Conservation (phyloP, 2,113 vertebrate genomes). For the Apus apus region DNA sequence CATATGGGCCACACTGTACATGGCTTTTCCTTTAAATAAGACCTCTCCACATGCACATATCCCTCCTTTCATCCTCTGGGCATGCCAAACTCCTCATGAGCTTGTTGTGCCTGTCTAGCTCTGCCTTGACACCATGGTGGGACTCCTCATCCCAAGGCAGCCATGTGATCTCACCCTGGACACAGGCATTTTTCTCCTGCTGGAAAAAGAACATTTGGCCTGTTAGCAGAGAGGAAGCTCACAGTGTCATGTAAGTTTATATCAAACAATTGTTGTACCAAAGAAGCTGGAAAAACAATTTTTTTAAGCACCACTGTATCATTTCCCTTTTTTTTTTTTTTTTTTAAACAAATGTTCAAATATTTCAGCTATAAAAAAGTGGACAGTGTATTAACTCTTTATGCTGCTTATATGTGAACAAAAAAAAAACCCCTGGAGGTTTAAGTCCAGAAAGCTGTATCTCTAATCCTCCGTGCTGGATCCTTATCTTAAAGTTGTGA, state of each 20-base stretch:
- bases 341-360: slow-evolving; percentile 20
- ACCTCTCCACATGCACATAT: too few relatives aligned
- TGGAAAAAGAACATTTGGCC: slow-evolving; percentile 60
- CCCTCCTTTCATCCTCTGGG: background rate
- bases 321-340: slow-evolving; percentile 43
- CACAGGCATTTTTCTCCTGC: slow-evolving; percentile 38
- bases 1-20: background rate
- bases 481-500: slow-evolving; percentile 35
- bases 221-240: slow-evolving; percentile 67
- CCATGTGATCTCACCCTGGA: slow-evolving; percentile 36
- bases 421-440: background rate
- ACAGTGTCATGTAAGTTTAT: slow-evolving; percentile 58
- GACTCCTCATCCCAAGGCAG: background rate
- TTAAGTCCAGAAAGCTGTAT: background rate
- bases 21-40: background rate
- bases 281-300: slow-evolving; percentile 64
- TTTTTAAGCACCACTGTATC: slow-evolving; percentile 29
- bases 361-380: slow-evolving; percentile 16
- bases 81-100: background rate
- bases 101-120: background rate
- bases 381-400: slow-evolving; percentile 41
- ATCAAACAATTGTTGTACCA: slow-evolving; percentile 61
- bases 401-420: background rate
- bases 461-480: background rate
- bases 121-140: background rate